These are phyloP conservation scores for Macquaria ambigua DNA, from an alignment of 2,113 vertebrate species.

Conservation along the genomic window DNA sequence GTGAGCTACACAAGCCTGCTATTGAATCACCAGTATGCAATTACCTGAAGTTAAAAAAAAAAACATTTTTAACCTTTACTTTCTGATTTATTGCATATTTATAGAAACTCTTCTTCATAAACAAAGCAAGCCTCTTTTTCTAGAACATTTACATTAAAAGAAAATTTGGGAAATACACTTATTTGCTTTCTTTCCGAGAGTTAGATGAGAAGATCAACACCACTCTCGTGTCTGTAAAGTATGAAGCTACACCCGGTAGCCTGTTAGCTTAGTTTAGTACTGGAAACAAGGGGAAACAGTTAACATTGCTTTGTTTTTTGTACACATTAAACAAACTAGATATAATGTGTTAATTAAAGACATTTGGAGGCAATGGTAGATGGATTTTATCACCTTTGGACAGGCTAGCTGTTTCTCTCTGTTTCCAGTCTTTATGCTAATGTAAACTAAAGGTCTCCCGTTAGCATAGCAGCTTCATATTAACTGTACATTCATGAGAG, in stretches of 20 bases:
- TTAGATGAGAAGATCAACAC: background rate
- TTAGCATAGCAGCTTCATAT: background rate
- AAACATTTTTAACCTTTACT: slow-evolving; percentile 34
- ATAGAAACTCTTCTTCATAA: background rate
- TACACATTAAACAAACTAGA: background rate
- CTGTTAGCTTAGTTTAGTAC: background rate
- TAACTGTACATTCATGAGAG: background rate
- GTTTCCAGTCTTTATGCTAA: background rate
- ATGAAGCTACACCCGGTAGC: background rate
- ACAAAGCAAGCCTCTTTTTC: background rate
- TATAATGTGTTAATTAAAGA: background rate
- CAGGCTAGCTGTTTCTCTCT: background rate
- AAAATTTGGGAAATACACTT: background rate
- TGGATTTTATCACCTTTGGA: background rate
- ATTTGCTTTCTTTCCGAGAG: background rate
- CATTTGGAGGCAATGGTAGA: background rate
- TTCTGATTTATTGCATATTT: background rate
- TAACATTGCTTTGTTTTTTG: background rate
- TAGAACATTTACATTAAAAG: background rate
- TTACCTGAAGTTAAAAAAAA: slow-evolving; percentile 42
- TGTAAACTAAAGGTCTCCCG: background rate
- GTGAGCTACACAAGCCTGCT: slow-evolving; percentile 51
- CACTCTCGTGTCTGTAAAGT: background rate
- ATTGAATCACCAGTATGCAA: slow-evolving; percentile 73
- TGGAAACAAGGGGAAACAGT: background rate